Evolutionary conservation across 2,888 invertebrate species (phyloP).

Genomic region (Ptychoptera contaminata): DNA sequence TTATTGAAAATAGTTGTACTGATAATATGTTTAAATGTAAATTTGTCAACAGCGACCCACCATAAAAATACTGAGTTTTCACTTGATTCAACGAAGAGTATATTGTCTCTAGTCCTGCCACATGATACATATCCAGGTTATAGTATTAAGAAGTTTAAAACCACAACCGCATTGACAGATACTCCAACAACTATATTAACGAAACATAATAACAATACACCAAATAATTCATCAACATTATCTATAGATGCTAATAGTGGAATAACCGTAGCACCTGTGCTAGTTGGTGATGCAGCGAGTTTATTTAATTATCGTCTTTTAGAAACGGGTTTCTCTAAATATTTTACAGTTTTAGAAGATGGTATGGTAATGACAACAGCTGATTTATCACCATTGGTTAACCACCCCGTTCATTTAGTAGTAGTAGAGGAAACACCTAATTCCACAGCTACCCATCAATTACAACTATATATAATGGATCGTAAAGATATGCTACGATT

Average conservation of each 20-base stretch:
- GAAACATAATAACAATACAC: conserved; percentile 1
- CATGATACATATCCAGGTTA: conserved; percentile 84
- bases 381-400: conserved; percentile 64
- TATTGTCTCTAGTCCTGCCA: conserved; percentile 47
- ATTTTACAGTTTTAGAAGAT: conserved; percentile 73
- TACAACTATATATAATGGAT: conserved; percentile 71
- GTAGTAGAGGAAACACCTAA: conserved; percentile 70
- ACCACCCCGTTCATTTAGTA: conserved; percentile 64
- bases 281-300: conserved; percentile 4
- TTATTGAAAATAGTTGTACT: too few relatives aligned
- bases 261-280: conserved; percentile 7
- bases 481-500: conserved; percentile 69
- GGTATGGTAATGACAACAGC: conserved; percentile 85
- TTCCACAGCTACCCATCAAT: conserved; percentile 59
- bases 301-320: conserved; percentile 47
- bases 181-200: neutral
- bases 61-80: conserved; percentile 6
- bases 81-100: conserved; percentile 16
- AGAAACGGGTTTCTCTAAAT: conserved; percentile 67
- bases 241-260: neutral
- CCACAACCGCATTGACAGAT: conserved; percentile 9
- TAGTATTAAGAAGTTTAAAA: conserved; percentile 63
- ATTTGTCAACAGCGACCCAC: neutral
- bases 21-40: too few relatives aligned
- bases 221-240: conserved; percentile 2